A percentile compares a stretch with the other conserved stretches of the same genome.
These are phyloP conservation scores for Pampusana beccarii DNA, from an alignment of 2,113 vertebrate species.

Conservation along the genomic window DNA sequence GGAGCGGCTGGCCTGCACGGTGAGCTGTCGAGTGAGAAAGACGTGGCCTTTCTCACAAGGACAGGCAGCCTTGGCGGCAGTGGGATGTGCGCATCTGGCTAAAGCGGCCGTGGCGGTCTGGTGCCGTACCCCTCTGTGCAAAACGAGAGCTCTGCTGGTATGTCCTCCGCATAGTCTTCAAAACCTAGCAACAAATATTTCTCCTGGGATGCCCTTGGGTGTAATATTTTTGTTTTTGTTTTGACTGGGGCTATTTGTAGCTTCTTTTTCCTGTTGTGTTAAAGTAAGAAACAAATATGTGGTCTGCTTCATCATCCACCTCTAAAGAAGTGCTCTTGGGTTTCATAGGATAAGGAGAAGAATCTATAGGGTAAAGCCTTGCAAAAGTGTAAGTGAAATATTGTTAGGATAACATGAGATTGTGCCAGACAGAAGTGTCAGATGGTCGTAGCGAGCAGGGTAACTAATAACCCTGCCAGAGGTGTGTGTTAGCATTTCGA, in stretches of 20 bases:
- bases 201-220: neutral
- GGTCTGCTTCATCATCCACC: neutral
- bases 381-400: neutral
- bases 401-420: neutral
- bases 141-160: neutral
- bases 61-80: neutral
- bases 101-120: neutral
- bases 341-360: neutral
- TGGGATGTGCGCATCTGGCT: fast-evolving
- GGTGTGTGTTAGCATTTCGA: neutral
- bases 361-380: neutral
- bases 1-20: neutral
- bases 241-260: neutral
- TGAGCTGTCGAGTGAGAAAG: neutral
- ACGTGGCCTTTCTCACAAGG: neutral
- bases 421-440: neutral
- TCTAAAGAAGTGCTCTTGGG: neutral
- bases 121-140: neutral
- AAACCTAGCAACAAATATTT: neutral
- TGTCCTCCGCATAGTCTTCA: neutral
- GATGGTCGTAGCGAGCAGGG: neutral
- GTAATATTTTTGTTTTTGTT: neutral
- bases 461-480: neutral
- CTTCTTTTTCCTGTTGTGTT: neutral
- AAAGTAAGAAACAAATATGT: neutral